Conservation (phyloP, 2,113 vertebrate genomes). For the Hypomesus transpacificus region DNA sequence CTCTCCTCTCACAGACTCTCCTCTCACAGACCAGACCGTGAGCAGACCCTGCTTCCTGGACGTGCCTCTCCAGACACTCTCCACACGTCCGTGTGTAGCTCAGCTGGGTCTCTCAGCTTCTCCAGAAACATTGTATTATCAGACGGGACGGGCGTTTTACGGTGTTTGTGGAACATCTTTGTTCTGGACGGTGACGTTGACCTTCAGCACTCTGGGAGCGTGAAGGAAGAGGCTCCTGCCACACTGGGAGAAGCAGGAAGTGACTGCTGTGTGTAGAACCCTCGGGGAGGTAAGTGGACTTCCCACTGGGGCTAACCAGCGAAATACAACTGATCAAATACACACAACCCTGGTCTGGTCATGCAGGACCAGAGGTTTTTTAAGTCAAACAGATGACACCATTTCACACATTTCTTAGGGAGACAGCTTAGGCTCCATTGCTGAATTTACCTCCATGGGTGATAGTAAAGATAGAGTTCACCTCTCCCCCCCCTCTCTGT, state of each 20-base stretch:
- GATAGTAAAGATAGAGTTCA: neutral
- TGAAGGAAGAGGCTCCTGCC: neutral
- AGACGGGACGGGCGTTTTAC: no score
- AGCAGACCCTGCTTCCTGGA: neutral
- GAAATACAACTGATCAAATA: neutral
- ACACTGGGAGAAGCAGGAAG: neutral
- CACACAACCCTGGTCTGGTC: neutral
- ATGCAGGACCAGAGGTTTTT: neutral
- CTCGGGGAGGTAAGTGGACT: no score
- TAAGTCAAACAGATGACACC: neutral
- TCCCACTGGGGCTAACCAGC: neutral
- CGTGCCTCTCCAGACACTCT: neutral
- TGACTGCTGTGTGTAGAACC: no score
- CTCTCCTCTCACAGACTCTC: no score
- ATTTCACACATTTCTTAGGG: conserved; percentile 13
- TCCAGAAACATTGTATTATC: no score
- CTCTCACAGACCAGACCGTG: no score
- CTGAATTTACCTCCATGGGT: conserved; percentile 22
- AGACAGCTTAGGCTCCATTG: conserved; percentile 31
- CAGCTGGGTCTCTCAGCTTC: neutral
- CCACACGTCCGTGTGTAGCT: neutral
- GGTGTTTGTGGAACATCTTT: no score
- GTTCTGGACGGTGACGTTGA: no score
- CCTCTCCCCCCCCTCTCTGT: neutral
- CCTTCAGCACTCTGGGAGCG: no score